Base-by-base conservation (phyloP, 1,140 invertebrate genomes). In the Drosophila sucinea region DNA sequence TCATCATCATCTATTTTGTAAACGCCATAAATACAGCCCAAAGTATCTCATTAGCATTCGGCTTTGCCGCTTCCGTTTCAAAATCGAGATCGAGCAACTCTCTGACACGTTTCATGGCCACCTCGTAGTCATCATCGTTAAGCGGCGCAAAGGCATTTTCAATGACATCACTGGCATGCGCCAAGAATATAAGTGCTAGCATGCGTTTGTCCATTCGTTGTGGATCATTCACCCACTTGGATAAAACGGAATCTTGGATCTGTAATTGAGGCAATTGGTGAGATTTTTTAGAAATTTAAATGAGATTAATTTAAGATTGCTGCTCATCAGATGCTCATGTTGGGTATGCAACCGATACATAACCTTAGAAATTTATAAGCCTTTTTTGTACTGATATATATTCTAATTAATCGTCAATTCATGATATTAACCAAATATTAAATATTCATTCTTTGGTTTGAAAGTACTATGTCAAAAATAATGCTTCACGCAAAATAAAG, bases 71-170 rank as follows among this genome's bases (percentile, higher is more conserved):
- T 93, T 99, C 98, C 35, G 96, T 94, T 93, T 99, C 99, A 92
- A 99, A 97, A 92, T 99, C 98, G 58, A 99, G 94, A 90, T 99
- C 98, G 58, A 99, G 94, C 27, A 99, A 94, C 90, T 98, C 97
- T 68, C 98, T 94, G 29, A 99, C 97, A 89, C 99, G 95, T 86
- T 98, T 97, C 96, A 99, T 99, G 51, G 98, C 99, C 69, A 99
- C 93, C 93, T 99, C 99, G 92, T 99, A 99, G 92, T 99, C 98
- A 90, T 99, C 98, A 92, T 99, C 98, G 44, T 97, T 99, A 1
- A 99, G 94, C 1, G 98, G 98, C 25, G 97, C 98, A 93, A 99
- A 99, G n/a, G 99, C 99, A 93, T 99, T 99, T 93, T 99, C 99
- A 4, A 99, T 93, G 11, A 99, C 99, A 93, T 99, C 99, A 56